Evolutionary conservation across 64 coral and sea anemone species (phyloP).

Genomic region (Acropora tenuis): DNA sequence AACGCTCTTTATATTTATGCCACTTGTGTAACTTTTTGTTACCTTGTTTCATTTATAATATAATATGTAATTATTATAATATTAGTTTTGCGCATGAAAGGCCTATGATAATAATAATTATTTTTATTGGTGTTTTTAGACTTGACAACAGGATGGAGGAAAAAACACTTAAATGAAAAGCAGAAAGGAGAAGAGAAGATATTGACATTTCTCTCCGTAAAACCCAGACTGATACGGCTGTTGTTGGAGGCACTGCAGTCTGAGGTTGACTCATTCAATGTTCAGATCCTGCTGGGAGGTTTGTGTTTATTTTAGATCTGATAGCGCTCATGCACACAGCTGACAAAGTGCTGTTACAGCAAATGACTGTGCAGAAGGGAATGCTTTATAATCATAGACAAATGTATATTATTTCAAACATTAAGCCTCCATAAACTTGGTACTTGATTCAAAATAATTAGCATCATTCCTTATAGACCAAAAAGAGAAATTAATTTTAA

Average conservation of each 20-base stretch:
- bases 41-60: too few species aligned
- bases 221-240: constrained; percentile 76
- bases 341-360: not conserved
- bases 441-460: too few species aligned
- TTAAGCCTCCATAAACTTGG: too few species aligned
- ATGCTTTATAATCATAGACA: too few species aligned
- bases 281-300: constrained; percentile 97
- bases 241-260: constrained; percentile 86
- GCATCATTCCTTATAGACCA: too few species aligned
- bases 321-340: too few species aligned
- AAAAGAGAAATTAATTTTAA: too few species aligned
- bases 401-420: too few species aligned
- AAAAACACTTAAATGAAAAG: constrained; percentile 6
- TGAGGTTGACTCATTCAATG: constrained; percentile 96
- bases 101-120: not conserved
- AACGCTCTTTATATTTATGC: too few species aligned
- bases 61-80: too few species aligned
- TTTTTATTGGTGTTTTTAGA: constrained; percentile 32
- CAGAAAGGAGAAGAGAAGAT: not conserved
- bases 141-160: constrained; percentile 75
- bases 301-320: not conserved
- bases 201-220: constrained; percentile 86
- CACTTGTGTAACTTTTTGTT: too few species aligned
- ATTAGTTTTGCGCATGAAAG: too few species aligned
- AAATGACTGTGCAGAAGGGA: not conserved